Conservation (phyloP, 2,797 vertebrate genomes). For the Chaunax sp. region DNA sequence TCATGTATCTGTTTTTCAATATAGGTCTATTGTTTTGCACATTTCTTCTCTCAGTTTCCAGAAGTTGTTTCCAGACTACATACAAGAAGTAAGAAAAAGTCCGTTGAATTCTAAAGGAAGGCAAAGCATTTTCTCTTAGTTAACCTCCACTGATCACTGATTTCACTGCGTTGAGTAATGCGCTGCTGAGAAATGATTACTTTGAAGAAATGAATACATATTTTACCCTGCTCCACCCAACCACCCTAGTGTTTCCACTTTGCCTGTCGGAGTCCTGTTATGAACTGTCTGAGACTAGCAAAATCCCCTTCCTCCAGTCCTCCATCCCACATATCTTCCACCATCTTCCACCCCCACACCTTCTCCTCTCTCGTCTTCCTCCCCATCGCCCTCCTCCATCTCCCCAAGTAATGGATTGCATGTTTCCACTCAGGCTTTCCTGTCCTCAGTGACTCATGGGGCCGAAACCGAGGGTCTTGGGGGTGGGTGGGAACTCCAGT, state of each 20-base stretch:
- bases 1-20: neutral
- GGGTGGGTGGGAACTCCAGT: slow-evolving; percentile 62
- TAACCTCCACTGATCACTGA: neutral
- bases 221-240: slow-evolving; percentile 22
- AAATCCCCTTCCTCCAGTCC: slow-evolving; percentile 43
- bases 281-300: slow-evolving; percentile 34
- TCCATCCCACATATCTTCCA: slow-evolving; percentile 45
- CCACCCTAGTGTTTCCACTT: slow-evolving; percentile 8
- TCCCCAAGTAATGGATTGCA: slow-evolving; percentile 71
- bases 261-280: slow-evolving; percentile 36
- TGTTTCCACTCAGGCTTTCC: slow-evolving; percentile 71
- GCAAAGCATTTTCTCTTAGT: neutral
- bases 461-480: slow-evolving; percentile 62
- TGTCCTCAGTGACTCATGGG: slow-evolving; percentile 74
- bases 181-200: slow-evolving; percentile 23
- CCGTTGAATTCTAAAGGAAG: neutral
- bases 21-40: slow-evolving; percentile 2
- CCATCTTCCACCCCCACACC: slow-evolving; percentile 41
- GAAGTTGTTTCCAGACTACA: slow-evolving; percentile 5
- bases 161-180: slow-evolving; percentile 10
- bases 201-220: slow-evolving; percentile 19
- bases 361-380: slow-evolving; percentile 30
- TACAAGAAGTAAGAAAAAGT: neutral
- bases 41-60: neutral
- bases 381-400: slow-evolving; percentile 30